These are phyloP conservation scores for Clarias macrocephalus DNA, from an alignment of 2,113 vertebrate genomes.

Conservation along the genomic window DNA sequence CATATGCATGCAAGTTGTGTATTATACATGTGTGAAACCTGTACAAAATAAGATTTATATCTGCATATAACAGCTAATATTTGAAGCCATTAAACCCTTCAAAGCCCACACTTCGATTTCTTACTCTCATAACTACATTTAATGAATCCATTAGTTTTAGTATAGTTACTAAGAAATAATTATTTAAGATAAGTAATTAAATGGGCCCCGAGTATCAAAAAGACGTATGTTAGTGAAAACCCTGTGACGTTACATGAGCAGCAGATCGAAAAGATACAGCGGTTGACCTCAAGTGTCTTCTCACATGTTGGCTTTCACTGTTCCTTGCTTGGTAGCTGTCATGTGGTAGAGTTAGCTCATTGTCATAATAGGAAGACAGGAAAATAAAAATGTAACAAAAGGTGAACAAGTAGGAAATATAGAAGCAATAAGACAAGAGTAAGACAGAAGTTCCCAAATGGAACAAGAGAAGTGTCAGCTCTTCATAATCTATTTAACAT, in stretches of 20 bases:
- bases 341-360: neutral
- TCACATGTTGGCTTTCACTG: neutral
- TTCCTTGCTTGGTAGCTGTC: neutral
- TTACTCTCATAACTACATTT: neutral
- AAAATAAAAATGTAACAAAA: neutral
- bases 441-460: too few relatives aligned
- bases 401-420: neutral
- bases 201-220: too few relatives aligned
- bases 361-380: neutral
- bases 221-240: too few relatives aligned
- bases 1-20: neutral
- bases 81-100: neutral
- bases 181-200: too few relatives aligned
- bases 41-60: neutral
- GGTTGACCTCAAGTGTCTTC: neutral
- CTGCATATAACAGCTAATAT: neutral
- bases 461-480: neutral
- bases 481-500: too few relatives aligned
- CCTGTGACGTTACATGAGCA: neutral
- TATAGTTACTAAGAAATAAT: neutral
- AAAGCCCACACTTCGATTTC: neutral
- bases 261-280: neutral
- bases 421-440: too few relatives aligned
- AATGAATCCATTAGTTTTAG: neutral
- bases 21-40: neutral